Evolutionary conservation across 2,113 vertebrate species (phyloP).

Genomic region (Aramus guarauna): DNA sequence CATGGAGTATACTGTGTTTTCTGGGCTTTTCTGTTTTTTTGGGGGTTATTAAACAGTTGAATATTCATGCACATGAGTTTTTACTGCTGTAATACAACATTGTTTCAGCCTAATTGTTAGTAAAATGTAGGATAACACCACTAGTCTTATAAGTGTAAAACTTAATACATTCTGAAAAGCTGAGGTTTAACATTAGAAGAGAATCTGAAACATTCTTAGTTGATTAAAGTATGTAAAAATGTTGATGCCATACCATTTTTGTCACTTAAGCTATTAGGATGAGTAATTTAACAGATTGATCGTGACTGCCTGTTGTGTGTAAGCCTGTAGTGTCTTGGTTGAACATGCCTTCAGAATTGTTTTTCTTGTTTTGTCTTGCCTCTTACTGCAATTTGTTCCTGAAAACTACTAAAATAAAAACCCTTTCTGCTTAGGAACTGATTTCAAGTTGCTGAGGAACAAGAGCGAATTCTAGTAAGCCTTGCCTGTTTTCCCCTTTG

Average conservation of each 20-base stretch:
- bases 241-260: not conserved
- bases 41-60: not conserved
- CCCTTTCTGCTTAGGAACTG: not conserved
- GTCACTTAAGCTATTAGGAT: not conserved
- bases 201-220: not conserved
- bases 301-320: not conserved
- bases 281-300: not conserved
- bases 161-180: not conserved
- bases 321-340: not conserved
- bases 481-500: not conserved
- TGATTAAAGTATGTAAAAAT: not conserved
- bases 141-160: not conserved
- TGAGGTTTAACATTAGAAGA: not conserved
- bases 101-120: not conserved
- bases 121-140: not conserved
- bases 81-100: not conserved
- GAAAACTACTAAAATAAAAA: not conserved
- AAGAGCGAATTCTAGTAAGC: not conserved
- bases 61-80: not conserved
- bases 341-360: not conserved
- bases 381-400: not conserved
- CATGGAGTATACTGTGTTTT: not conserved
- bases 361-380: not conserved
- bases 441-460: not conserved
- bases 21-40: not conserved